Evolutionary conservation across 1,140 invertebrate species (phyloP).

Genomic region (Heliothis subflexa): DNA sequence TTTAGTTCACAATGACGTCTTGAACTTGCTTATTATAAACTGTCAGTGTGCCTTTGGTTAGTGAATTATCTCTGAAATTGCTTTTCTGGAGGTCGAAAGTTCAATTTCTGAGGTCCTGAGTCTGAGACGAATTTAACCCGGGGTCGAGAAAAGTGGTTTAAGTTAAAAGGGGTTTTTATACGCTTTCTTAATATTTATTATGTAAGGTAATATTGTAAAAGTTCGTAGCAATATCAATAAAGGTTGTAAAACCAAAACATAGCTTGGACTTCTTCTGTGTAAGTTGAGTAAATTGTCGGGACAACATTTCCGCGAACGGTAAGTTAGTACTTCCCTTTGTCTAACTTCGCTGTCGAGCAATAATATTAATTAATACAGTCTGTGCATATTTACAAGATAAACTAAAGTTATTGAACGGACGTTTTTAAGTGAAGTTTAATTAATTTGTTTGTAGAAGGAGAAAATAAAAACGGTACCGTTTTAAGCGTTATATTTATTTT

Average conservation of each 20-base stretch:
- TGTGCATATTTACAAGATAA: background rate
- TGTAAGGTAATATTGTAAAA: no score
- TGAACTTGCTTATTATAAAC: no score
- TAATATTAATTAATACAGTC: constrained; percentile 3
- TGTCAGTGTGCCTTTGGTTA: no score
- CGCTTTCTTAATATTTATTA: no score
- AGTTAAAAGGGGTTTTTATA: no score
- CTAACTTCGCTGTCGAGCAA: constrained; percentile 12
- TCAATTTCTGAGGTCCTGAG: no score
- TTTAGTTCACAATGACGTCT: no score
- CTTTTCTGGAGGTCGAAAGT: no score
- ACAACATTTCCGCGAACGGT: background rate
- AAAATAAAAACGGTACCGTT: background rate
- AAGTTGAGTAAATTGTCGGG: background rate
- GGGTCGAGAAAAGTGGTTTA: no score
- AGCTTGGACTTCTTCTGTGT: background rate
- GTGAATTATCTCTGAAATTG: no score
- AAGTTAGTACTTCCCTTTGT: background rate
- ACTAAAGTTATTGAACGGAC: background rate
- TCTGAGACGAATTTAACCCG: no score
- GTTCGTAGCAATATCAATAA: background rate
- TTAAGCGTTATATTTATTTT: background rate
- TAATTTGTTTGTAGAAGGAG: constrained; percentile 13
- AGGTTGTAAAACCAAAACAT: background rate
- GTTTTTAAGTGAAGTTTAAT: constrained; percentile 5